Conservation (phyloP, 2,797 vertebrate genomes). For the Glyptemys insculpta region DNA sequence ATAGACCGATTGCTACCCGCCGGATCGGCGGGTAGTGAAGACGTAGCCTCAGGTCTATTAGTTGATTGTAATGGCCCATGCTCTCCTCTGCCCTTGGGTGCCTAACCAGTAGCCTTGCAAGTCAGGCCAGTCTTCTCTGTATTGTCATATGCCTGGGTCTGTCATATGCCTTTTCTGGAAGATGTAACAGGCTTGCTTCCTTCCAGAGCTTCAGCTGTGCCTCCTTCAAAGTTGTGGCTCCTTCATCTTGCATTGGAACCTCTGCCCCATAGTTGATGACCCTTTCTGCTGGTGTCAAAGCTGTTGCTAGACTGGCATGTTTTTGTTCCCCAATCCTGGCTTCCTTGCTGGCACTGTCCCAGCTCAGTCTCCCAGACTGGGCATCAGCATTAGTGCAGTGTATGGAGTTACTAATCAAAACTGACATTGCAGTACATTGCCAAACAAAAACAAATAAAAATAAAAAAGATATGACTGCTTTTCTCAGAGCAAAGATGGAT, state of each 20-base stretch:
- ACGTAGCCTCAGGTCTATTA: no score
- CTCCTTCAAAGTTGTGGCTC: background rate
- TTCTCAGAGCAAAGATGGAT: background rate
- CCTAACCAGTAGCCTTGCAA: background rate
- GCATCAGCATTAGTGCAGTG: background rate
- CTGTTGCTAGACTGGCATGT: background rate
- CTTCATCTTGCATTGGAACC: background rate
- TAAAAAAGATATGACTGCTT: background rate
- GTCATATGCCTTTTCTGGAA: background rate
- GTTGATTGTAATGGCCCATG: background rate
- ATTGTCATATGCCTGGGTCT: background rate
- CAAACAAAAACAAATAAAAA: background rate
- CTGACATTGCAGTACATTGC: background rate
- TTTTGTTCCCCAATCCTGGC: background rate
- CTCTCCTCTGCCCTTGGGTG: background rate
- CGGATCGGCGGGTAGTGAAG: no score
- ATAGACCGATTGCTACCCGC: no score
- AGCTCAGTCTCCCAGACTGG: background rate
- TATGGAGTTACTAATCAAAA: background rate
- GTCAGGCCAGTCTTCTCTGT: background rate
- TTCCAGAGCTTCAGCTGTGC: background rate
- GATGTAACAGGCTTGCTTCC: background rate
- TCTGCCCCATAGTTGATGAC: background rate
- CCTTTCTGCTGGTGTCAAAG: background rate
- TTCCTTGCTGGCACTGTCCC: background rate